Percentiles rank a stretch among this genome's conserved stretches.
phyloP scores from a whole-genome alignment of 2,888 invertebrate genomes.

The Temnothorax rugatulus region DNA sequence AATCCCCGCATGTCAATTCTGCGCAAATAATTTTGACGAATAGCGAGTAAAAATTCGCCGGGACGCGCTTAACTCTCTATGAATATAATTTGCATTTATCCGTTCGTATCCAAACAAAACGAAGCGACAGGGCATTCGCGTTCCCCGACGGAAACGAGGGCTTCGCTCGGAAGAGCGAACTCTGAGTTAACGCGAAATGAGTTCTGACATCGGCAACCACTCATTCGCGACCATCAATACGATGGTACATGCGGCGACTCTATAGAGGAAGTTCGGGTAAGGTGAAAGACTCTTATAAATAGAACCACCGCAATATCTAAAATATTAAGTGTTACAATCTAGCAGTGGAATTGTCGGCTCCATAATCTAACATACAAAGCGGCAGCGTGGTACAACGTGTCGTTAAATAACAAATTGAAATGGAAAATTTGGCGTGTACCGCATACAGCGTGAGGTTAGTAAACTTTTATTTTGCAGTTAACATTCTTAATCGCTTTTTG shows the following conservation, averaged over 20 bases:
- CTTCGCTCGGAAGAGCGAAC: background rate
- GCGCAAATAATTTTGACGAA: slow-evolving; percentile 14
- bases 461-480: too few relatives aligned
- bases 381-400: too few relatives aligned
- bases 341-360: too few relatives aligned
- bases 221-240: background rate
- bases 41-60: background rate
- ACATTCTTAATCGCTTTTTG: too few relatives aligned
- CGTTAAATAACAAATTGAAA: too few relatives aligned
- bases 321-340: too few relatives aligned
- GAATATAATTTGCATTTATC: slow-evolving; percentile 10
- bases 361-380: too few relatives aligned
- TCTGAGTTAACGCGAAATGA: background rate
- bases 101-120: background rate
- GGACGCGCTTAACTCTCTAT: slow-evolving; percentile 6
- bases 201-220: background rate
- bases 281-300: too few relatives aligned
- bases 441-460: too few relatives aligned
- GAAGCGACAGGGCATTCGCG: background rate
- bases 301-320: too few relatives aligned
- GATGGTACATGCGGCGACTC: background rate
- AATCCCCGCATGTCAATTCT: slow-evolving; percentile 22
- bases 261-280: too few relatives aligned
- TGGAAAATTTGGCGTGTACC: too few relatives aligned
- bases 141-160: background rate